Evolutionary conservation across 2,113 vertebrate genomes (phyloP), one percentile per base, ranked within the genome.

Genomic region (Accipiter virgatus): DNA sequence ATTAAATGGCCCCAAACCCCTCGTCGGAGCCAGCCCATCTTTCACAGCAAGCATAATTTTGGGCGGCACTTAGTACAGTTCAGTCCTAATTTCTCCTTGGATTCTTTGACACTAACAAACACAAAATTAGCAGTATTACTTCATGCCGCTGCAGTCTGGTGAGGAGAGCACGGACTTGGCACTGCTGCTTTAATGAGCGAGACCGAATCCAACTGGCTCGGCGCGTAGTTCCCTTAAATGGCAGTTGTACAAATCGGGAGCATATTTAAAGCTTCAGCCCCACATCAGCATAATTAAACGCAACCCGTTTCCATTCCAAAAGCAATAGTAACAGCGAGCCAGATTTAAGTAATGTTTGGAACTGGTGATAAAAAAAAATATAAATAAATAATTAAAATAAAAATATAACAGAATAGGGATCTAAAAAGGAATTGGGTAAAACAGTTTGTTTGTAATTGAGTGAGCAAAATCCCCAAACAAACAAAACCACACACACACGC

Each of bases 401-500:
- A 92, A 88, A 67, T 13, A 7, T 2, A 38, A 38, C 25, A 43
- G 53, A 79, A 85, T 14, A 86, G 43, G 70, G 84, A 86, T 81
- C 48, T 85, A 45, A 82, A 94, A 94, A 77, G 88, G 80, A 92
- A 84, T 67, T 79, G 85, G 59, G 75, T 86, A 66, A 94, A 96
- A 67, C 71, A 80, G 94, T 68, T 91, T 87, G 94, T 90, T 95
- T 90, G 91, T 86, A 47, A 82, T 66, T 36, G 71, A 95, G 92
- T 19, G 80, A 97, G 80, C 91, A 88, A 91, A 97, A 94, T n/a
- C 42, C 66, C 71, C 88, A 92, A 88, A 85, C 45, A 90, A 94
- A 82, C 56, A 67, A 63, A 25, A 48, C n/a, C 61, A 66, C 63
- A 62, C 34, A 36, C 3, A 1, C 84, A 74, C 29, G 31, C 31